Conservation (phyloP, 2,113 vertebrate species). For the Anoplopoma fimbria region DNA sequence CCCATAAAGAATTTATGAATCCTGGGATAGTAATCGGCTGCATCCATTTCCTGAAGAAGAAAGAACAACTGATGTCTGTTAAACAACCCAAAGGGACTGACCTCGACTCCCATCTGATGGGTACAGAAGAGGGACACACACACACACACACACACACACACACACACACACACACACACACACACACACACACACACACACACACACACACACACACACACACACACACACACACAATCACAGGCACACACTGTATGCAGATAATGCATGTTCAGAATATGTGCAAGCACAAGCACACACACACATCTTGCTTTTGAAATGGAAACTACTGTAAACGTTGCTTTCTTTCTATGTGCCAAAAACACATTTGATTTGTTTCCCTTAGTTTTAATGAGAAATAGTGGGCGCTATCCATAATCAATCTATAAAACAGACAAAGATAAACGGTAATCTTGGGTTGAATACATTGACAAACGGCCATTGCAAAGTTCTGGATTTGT, state of each 20-base stretch:
- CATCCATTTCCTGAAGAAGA: slow-evolving; percentile 89
- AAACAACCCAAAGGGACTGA: slow-evolving; percentile 90
- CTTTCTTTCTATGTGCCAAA: neutral
- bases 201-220: slow-evolving; percentile 37
- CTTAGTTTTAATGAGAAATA: neutral
- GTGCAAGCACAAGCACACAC: slow-evolving; percentile 5
- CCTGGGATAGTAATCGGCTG: slow-evolving; percentile 90
- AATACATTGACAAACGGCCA: neutral
- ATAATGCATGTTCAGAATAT: neutral
- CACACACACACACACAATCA: slow-evolving; percentile 16
- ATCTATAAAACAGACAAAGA: neutral
- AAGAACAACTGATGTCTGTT: slow-evolving; percentile 89
- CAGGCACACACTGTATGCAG: slow-evolving; percentile 22
- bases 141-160: slow-evolving; percentile 15
- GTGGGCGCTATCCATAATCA: neutral
- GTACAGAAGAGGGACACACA: slow-evolving; percentile 52
- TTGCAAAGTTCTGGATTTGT: neutral
- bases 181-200: slow-evolving; percentile 21
- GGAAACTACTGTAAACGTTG: slow-evolving; percentile 19
- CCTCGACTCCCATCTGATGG: slow-evolving; percentile 86
- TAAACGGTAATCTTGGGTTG: neutral
- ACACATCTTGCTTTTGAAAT: slow-evolving; percentile 42
- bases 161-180: slow-evolving; percentile 39
- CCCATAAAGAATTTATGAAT: slow-evolving; percentile 92
- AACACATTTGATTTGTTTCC: neutral